Evolutionary conservation across 2,888 invertebrate genomes (phyloP).

Genomic region (Tetragonisca angustula): DNA sequence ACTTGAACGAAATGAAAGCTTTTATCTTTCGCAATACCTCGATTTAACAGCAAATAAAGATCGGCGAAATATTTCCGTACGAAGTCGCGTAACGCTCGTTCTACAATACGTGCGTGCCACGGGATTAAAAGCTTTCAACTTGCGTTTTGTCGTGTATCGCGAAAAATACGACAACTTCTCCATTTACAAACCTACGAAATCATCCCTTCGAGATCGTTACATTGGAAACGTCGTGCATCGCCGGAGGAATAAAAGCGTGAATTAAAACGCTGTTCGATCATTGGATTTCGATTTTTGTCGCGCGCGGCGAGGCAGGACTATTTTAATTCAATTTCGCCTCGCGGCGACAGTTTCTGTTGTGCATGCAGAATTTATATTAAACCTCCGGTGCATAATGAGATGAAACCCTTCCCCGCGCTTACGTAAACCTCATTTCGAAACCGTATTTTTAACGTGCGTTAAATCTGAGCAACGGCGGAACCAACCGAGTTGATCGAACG

Average conservation of each 20-base stretch:
- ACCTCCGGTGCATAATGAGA: conserved; percentile 44
- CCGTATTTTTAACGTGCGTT: conserved; percentile 34
- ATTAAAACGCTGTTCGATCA: neutral
- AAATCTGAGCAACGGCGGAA: conserved; percentile 2
- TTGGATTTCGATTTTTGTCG: neutral
- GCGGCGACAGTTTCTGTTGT: conserved; percentile 12
- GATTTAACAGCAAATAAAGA: neutral
- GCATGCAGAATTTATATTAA: conserved; percentile 50
- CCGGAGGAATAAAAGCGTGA: no score
- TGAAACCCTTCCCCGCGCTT: conserved; percentile 51
- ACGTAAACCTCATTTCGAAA: conserved; percentile 53
- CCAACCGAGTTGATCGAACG: no score
- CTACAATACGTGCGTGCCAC: neutral
- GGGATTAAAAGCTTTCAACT: neutral
- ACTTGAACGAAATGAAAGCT: neutral
- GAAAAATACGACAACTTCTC: no score
- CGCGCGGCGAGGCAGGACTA: no score
- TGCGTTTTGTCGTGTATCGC: no score
- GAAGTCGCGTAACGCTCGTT: neutral
- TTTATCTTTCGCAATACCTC: neutral
- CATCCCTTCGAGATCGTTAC: neutral
- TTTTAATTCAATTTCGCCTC: conserved; percentile 34
- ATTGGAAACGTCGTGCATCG: neutral
- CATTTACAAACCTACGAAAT: no score
- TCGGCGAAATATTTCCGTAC: no score